These are phyloP conservation scores for Sphaerophoria taeniata DNA, from an alignment of 2,888 invertebrate species.

Conservation along the genomic window DNA sequence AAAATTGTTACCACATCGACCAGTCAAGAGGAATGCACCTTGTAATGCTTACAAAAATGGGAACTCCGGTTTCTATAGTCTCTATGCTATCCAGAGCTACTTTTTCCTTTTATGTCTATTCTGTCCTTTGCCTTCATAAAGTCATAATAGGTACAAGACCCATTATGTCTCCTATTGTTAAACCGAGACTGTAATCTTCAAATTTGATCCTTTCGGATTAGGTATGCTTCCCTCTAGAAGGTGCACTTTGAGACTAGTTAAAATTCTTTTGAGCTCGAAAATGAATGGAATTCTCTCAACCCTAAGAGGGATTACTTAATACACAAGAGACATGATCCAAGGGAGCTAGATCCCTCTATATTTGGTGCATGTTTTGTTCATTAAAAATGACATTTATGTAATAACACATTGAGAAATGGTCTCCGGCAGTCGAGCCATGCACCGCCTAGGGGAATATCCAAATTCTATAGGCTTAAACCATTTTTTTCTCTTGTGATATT, in stretches of 20 bases:
- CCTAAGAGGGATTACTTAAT: slow-evolving; percentile 18
- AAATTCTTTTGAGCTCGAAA: slow-evolving; percentile 1
- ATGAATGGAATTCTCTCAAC: slow-evolving; percentile 37
- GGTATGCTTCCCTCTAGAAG: slow-evolving; percentile 26
- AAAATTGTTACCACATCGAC: slow-evolving; percentile 8
- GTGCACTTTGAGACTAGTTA: slow-evolving; percentile 23
- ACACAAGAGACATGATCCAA: background rate
- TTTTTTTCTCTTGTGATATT: slow-evolving; percentile 25
- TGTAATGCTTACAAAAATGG: background rate
- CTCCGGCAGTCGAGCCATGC: slow-evolving; percentile 13
- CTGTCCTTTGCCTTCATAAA: slow-evolving; percentile 31
- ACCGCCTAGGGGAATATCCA: slow-evolving; percentile 26
- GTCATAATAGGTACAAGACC: slow-evolving; percentile 43
- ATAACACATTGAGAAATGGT: slow-evolving; percentile 41
- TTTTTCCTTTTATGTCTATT: slow-evolving; percentile 11
- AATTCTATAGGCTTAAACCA: slow-evolving; percentile 29
- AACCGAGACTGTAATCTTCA: slow-evolving; percentile 46
- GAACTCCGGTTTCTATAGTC: slow-evolving; percentile 15
- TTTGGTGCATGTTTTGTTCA: slow-evolving; percentile 49
- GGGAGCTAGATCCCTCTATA: slow-evolving; percentile 29
- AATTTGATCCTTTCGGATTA: slow-evolving; percentile 56
- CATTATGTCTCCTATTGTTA: slow-evolving; percentile 40
- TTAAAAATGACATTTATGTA: slow-evolving; percentile 67
- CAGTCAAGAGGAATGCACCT: slow-evolving; percentile 30
- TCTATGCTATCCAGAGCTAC: background rate